Evolutionary conservation across 1,140 invertebrate species (phyloP).

Genomic region (Antheraea mylitta): DNA sequence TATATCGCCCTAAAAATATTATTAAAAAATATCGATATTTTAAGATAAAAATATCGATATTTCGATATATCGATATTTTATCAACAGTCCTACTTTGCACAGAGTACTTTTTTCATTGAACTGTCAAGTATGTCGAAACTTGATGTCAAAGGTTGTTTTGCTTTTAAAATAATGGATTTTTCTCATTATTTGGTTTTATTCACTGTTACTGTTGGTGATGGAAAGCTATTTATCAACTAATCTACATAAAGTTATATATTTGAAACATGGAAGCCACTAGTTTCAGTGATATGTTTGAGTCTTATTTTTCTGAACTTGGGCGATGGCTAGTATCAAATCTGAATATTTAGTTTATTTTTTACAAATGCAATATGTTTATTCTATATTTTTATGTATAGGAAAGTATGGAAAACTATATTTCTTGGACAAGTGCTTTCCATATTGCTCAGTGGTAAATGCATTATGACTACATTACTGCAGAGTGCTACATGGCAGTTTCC

Average conservation of each 20-base stretch:
- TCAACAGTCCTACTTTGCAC: too few relatives aligned
- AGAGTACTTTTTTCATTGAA: not conserved
- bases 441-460: conserved; percentile 86
- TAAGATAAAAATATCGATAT: too few relatives aligned
- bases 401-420: conserved; percentile 87
- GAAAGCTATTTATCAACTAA: not conserved
- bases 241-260: not conserved
- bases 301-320: conserved; percentile 83
- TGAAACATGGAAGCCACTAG: conserved; percentile 56
- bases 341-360: conserved; percentile 7
- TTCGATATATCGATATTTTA: too few relatives aligned
- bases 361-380: conserved; percentile 14
- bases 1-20: too few relatives aligned
- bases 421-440: conserved; percentile 88
- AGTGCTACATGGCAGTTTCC: conserved; percentile 83
- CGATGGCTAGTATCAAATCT: conserved; percentile 79
- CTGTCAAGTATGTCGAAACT: not conserved
- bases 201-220: not conserved
- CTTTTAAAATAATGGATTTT: conserved; percentile 49
- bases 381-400: conserved; percentile 72
- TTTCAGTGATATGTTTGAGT: conserved; percentile 83
- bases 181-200: conserved; percentile 5
- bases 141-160: conserved; percentile 53
- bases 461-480: conserved; percentile 87
- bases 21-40: too few relatives aligned